Base-by-base conservation (phyloP, 2,797 vertebrate species). In the Oreonectes daqikongensis region DNA sequence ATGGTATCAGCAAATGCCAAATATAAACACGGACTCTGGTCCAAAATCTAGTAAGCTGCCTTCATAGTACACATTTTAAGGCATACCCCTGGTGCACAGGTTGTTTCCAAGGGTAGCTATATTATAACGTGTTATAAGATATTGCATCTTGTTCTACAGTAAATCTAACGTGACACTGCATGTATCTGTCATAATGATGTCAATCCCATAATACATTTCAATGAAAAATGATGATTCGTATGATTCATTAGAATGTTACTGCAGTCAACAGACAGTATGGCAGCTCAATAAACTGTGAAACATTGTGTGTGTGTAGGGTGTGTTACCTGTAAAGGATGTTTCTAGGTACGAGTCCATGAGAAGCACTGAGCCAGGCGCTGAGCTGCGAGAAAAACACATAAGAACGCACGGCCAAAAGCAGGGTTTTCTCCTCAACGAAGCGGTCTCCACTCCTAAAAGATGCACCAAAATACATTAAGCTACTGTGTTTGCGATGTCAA, bases 361-460 rank as follows among this genome's bases (percentile, higher is more conserved):
- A 99, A 87, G 97, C 97, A 69, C 98, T 99, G 86, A 99, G 93
- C 97, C 97, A 99, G 3, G 98, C 98, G 0, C 98, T 99, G 85
- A 99, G 94, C 91, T 99, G 98, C 80, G 98, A 99, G 93, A 99
- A 99, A 90, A 98, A 99, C 81, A 99, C 97, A 79, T 97, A 99
- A 40, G 98, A 99, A 79, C 97, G 97, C 59, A 99, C 93, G 44
- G 98, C 97, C 91, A 98, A 76, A 73, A 99, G 89, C 77, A 99
- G 92, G 2, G 96, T 97, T 90, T 99, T 99, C 92, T 99, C 98
- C 84, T 98, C 97, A 83, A 98, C 94, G 86, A 97, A 96, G 68
- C 96, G 93, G 86, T 99, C 97, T 0, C 97, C 96, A n/a, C 91
- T 96, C 91, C 98, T 99, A 84, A 20, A 72, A 74, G 28, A 70